Percentiles rank a stretch among this genome's conserved stretches.
phyloP scores from a whole-genome alignment of 2,888 invertebrate genomes.

The Eueremaeus valkanovi region DNA sequence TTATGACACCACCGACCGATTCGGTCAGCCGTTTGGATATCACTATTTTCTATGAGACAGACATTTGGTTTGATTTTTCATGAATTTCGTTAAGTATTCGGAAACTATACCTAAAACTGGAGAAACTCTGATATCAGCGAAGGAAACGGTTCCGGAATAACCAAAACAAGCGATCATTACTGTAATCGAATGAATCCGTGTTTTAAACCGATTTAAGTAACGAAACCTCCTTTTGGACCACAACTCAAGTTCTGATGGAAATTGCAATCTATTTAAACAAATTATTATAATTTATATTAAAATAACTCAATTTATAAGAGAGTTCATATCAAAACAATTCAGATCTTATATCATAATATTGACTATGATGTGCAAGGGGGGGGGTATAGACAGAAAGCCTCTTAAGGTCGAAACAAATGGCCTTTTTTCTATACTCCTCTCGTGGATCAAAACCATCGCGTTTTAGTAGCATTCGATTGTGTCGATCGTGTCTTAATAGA shows the following conservation, averaged over 20 bases:
- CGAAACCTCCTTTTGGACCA: slow-evolving; percentile 42
- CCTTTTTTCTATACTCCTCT: too few relatives aligned
- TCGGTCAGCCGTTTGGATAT: background rate
- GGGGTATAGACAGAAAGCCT: too few relatives aligned
- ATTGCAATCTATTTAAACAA: slow-evolving; percentile 43
- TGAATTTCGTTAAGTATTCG: background rate
- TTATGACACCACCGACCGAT: slow-evolving; percentile 22
- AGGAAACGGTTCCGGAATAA: slow-evolving; percentile 46
- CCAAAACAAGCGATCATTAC: slow-evolving; percentile 48
- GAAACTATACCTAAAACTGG: slow-evolving; percentile 37
- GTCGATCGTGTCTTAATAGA: too few relatives aligned
- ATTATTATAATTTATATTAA: background rate
- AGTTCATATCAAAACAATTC: background rate
- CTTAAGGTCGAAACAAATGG: too few relatives aligned
- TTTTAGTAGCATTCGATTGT: too few relatives aligned
- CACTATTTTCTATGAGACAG: background rate
- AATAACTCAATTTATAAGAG: background rate
- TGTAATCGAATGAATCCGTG: slow-evolving; percentile 43
- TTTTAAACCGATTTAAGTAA: slow-evolving; percentile 31
- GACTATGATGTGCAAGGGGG: too few relatives aligned
- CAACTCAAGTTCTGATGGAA: slow-evolving; percentile 45
- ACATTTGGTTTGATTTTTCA: background rate
- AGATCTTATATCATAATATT: background rate
- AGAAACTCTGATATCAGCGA: slow-evolving; percentile 45
- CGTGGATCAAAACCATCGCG: too few relatives aligned